Percentiles rank a stretch among this genome's conserved stretches.
These are phyloP conservation scores for Sylvia borin DNA, from an alignment of 2,797 vertebrate species.

Conservation along the genomic window DNA sequence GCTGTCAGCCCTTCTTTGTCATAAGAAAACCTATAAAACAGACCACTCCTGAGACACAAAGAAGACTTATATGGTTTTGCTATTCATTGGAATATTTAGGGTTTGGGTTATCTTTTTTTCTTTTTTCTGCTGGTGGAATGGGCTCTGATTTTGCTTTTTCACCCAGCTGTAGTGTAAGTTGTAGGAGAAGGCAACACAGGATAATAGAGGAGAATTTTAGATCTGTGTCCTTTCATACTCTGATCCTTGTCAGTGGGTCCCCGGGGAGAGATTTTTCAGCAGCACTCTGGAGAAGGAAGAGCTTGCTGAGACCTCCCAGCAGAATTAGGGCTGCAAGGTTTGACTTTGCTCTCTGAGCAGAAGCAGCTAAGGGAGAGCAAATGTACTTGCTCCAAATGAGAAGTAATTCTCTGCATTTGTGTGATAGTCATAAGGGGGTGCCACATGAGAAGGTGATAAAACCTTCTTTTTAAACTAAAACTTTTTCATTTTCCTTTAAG, in stretches of 20 bases:
- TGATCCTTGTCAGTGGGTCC: neutral
- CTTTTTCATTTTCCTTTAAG: neutral
- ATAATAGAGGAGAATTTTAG: neutral
- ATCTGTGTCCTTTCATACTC: neutral
- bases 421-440: neutral
- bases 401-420: neutral
- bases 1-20: neutral
- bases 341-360: neutral
- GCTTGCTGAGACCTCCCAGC: neutral
- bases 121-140: neutral
- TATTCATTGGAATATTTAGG: neutral
- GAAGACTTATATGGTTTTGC: neutral
- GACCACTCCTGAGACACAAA: neutral
- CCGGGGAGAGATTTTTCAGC: neutral
- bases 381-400: neutral
- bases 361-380: neutral
- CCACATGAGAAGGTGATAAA: neutral
- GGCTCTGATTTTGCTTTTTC: neutral
- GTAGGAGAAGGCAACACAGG: neutral
- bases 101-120: neutral
- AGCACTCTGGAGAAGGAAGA: neutral
- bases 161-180: neutral
- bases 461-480: constrained; percentile 22
- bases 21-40: neutral
- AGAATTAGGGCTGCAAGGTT: neutral